Conservation (phyloP, 2,797 vertebrate genomes). For the Myotis myotis region DNA sequence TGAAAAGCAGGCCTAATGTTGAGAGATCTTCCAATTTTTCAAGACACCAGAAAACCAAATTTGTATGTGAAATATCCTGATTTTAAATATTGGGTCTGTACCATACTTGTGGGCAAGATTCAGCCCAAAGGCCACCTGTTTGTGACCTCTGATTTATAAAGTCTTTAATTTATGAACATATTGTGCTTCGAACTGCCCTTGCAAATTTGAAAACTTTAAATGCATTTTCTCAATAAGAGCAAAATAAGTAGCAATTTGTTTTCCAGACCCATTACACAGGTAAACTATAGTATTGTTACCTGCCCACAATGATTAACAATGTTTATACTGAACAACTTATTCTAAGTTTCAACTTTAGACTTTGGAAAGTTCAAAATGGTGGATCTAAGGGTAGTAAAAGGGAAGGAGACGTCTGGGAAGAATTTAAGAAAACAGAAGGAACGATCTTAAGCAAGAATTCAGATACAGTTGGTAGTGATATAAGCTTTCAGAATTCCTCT, state of each 20-base stretch:
- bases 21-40: background rate
- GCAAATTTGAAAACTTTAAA: background rate
- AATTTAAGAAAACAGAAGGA: slow-evolving; percentile 27
- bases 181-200: background rate
- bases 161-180: background rate
- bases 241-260: slow-evolving; percentile 18
- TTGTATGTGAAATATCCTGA: background rate
- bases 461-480: background rate
- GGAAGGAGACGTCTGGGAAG: background rate
- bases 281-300: background rate
- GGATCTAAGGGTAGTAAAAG: background rate
- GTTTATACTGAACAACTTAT: slow-evolving; percentile 13
- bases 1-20: background rate
- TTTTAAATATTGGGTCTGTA: background rate
- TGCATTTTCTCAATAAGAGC: background rate
- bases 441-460: slow-evolving; percentile 20
- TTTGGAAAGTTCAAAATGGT: background rate
- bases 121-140: background rate
- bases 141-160: background rate
- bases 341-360: slow-evolving; percentile 15
- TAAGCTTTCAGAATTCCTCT: slow-evolving; percentile 31
- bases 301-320: background rate
- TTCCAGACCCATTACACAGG: background rate
- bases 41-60: background rate
- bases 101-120: background rate